These are phyloP conservation scores for Ornithoptera priamus DNA, from an alignment of 2,888 invertebrate species.

Conservation along the genomic window DNA sequence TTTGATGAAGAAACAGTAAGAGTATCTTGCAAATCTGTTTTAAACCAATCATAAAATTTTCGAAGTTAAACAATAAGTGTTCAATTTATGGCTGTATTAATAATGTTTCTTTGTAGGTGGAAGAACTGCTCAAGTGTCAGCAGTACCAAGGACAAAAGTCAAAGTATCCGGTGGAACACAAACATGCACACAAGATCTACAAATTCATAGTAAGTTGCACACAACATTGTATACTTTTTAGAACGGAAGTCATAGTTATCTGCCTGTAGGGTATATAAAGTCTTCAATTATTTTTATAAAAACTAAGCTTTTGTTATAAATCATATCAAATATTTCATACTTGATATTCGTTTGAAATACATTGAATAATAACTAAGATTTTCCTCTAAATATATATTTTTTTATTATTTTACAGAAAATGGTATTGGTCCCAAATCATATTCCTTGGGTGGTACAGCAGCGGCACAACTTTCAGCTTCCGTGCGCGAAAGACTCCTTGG, in stretches of 20 bases:
- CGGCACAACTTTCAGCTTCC: constrained; percentile 91
- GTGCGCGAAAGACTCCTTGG: constrained; percentile 91
- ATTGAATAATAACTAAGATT: too few relatives aligned
- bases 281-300: too few relatives aligned
- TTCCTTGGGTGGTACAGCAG: constrained; percentile 90
- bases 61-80: too few relatives aligned
- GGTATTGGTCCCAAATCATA: constrained; percentile 91
- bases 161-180: constrained; percentile 95
- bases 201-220: constrained; percentile 81
- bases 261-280: too few relatives aligned
- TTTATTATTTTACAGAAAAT: constrained; percentile 73
- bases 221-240: neutral
- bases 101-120: constrained; percentile 54
- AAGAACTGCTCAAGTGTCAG: constrained; percentile 90
- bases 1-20: too few relatives aligned
- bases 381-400: too few relatives aligned
- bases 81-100: neutral
- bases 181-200: constrained; percentile 89
- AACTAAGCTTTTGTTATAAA: too few relatives aligned
- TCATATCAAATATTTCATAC: too few relatives aligned
- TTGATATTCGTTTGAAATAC: too few relatives aligned
- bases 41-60: too few relatives aligned
- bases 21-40: too few relatives aligned
- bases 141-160: constrained; percentile 91
- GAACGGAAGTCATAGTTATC: too few relatives aligned